Conservation (phyloP, 2,113 vertebrate genomes). For the Psammodynastes pulverulentus region DNA sequence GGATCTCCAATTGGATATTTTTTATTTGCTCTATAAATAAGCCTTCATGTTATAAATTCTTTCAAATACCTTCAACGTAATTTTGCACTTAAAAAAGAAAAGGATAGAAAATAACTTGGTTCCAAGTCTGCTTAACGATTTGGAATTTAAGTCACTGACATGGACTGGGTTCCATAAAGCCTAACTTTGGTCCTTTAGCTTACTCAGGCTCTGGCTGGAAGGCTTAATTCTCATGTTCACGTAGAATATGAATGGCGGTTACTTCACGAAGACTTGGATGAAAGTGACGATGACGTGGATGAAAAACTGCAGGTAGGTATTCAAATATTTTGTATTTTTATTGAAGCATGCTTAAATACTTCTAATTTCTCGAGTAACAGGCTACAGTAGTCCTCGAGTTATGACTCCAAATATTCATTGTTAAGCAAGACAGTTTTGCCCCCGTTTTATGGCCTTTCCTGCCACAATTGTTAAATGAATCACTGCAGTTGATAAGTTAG, state of each 20-base stretch:
- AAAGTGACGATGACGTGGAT: constrained; percentile 94
- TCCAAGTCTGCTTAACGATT: neutral
- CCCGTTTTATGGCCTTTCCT: neutral
- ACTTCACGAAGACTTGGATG: constrained; percentile 89
- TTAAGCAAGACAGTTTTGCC: neutral
- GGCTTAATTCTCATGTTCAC: constrained; percentile 93
- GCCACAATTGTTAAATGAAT: neutral
- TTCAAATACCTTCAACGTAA: neutral
- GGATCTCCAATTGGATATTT: neutral
- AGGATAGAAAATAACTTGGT: neutral
- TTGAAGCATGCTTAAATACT: neutral
- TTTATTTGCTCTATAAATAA: constrained; percentile 14
- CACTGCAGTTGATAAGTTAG: neutral
- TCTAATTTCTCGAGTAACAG: neutral
- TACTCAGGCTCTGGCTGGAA: constrained; percentile 85
- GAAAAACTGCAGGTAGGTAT: constrained; percentile 80
- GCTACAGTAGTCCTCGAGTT: neutral
- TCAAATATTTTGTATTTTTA: neutral
- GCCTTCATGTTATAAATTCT: neutral
- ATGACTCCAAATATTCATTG: neutral
- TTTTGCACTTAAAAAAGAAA: neutral
- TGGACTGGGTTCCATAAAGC: rapidly evolving
- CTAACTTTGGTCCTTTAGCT: constrained; percentile 69
- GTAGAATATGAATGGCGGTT: constrained; percentile 97
- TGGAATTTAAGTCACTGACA: neutral